Conservation (phyloP, 1,140 invertebrate genomes). For the Spodoptera litura region DNA sequence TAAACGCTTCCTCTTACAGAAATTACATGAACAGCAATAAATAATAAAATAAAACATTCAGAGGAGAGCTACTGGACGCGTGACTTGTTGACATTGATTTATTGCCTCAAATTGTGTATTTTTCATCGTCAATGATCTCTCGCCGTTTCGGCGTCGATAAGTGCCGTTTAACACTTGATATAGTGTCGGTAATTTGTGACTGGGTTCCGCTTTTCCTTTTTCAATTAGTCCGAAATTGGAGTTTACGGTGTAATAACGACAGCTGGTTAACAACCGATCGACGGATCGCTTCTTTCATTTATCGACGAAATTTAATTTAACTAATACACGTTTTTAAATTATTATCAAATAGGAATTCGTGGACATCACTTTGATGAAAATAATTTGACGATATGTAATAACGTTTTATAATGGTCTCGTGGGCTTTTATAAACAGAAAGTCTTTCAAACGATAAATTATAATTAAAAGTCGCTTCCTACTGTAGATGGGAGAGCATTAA, state of each 20-base stretch:
- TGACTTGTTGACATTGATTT: conserved; percentile 75
- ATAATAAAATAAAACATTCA: conserved; percentile 76
- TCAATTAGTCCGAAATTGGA: conserved; percentile 82
- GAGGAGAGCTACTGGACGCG: conserved; percentile 67
- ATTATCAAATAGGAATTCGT: conserved; percentile 52
- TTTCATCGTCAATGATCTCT: conserved; percentile 78
- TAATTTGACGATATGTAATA: conserved; percentile 50
- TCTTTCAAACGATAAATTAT: conserved; percentile 24
- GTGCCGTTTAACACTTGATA: conserved; percentile 85
- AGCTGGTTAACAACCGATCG: conserved; percentile 62
- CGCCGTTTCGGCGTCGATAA: conserved; percentile 81
- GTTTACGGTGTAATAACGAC: conserved; percentile 69
- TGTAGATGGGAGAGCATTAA: conserved; percentile 20
- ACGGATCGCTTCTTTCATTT: conserved; percentile 59
- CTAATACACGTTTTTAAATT: conserved; percentile 47
- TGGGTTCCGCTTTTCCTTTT: conserved; percentile 78
- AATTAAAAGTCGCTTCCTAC: conserved; percentile 31
- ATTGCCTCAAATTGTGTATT: conserved; percentile 84
- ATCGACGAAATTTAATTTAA: conserved; percentile 57
- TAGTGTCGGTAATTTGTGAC: conserved; percentile 84
- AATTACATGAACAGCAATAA: conserved; percentile 72
- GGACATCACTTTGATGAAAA: conserved; percentile 40
- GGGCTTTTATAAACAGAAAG: conserved; percentile 39
- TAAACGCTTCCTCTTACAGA: conserved; percentile 62
- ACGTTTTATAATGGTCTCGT: conserved; percentile 43